Percentiles rank a stretch among this genome's conserved stretches.
phyloP scores from a whole-genome alignment of 2,888 invertebrate species.

The Perizoma affinitatum region DNA sequence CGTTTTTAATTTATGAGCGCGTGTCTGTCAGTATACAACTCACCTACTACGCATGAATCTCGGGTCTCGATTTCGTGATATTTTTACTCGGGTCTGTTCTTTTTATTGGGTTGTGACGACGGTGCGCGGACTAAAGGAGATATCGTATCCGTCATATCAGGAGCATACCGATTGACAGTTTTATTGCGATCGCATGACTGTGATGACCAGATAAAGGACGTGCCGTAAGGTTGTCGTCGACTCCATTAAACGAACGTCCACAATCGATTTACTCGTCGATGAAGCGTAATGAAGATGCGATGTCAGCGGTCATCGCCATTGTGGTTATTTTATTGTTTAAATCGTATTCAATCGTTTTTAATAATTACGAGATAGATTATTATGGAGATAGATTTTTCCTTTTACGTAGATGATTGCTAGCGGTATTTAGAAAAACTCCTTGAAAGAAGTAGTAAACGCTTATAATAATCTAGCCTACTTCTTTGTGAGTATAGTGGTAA shows the following conservation, averaged over 20 bases:
- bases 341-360: constrained; percentile 36
- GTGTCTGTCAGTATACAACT: constrained; percentile 57
- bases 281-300: constrained; percentile 36
- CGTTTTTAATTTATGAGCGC: constrained; percentile 78
- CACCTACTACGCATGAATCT: constrained; percentile 46
- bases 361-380: constrained; percentile 45
- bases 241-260: constrained; percentile 36
- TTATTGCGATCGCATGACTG: constrained; percentile 67
- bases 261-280: constrained; percentile 38
- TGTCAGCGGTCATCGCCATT: constrained; percentile 35
- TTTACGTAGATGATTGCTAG: constrained; percentile 50
- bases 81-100: constrained; percentile 58
- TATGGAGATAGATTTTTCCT: constrained; percentile 49
- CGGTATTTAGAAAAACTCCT: constrained; percentile 55
- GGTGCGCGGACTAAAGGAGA: constrained; percentile 73
- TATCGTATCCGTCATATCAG: constrained; percentile 77
- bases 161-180: constrained; percentile 74
- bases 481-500: constrained; percentile 55
- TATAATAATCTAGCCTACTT: constrained; percentile 65
- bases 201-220: constrained; percentile 64
- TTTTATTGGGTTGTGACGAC: constrained; percentile 69
- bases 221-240: constrained; percentile 49
- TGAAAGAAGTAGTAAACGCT: constrained; percentile 51
- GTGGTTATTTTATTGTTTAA: constrained; percentile 37
- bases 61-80: constrained; percentile 61